Conservation (phyloP, 2,113 vertebrate genomes). For the Poecile atricapillus region DNA sequence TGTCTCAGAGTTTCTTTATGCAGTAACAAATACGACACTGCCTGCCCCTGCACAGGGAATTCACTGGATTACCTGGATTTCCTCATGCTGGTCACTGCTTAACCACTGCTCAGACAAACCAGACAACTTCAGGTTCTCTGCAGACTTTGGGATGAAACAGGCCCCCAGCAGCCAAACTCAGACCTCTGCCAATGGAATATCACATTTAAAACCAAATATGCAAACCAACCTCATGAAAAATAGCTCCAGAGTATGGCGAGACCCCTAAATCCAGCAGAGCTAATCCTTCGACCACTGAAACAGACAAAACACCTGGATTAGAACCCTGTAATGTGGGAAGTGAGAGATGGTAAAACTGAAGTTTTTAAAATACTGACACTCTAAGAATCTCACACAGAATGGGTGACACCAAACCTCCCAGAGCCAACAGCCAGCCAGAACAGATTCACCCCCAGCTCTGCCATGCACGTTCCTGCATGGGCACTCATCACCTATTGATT, state of each 20-base stretch:
- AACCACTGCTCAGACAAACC: neutral
- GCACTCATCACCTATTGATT: neutral
- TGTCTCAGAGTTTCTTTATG: neutral
- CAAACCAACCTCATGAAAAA: constrained; percentile 93
- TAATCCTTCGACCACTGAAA: constrained; percentile 94
- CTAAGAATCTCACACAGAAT: neutral
- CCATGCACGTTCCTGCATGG: neutral
- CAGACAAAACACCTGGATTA: constrained; percentile 25
- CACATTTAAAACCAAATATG: neutral
- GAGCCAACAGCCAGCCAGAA: neutral
- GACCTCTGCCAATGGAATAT: neutral
- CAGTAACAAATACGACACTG: neutral
- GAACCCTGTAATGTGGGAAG: neutral
- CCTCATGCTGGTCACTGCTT: neutral
- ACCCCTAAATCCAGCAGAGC: constrained; percentile 93
- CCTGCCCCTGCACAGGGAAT: neutral
- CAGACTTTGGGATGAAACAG: neutral
- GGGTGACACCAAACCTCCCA: neutral
- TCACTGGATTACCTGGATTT: neutral
- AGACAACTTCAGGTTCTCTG: neutral
- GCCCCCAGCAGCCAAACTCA: neutral
- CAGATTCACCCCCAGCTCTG: neutral
- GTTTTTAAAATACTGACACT: neutral
- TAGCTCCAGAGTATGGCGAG: constrained; percentile 93
- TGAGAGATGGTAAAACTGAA: neutral